Conservation (phyloP, 2,113 vertebrate species). For the Colinus virginianus region DNA sequence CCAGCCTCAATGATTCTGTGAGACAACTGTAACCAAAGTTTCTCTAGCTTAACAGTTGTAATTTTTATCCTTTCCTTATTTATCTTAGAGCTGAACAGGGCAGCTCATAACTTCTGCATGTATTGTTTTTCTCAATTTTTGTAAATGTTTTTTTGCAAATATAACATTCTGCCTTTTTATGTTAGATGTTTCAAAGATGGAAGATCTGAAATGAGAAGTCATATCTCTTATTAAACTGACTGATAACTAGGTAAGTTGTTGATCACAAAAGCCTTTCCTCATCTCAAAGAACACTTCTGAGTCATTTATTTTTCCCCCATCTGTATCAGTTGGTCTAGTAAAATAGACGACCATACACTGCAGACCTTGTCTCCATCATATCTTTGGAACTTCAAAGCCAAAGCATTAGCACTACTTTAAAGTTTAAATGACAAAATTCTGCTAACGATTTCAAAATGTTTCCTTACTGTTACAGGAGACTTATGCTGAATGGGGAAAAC, state of each 20-base stretch:
- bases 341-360: background rate
- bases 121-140: background rate
- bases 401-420: background rate
- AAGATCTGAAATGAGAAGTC: background rate
- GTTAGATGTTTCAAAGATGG: background rate
- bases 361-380: background rate
- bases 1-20: too few species aligned
- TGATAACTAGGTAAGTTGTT: fast-evolving
- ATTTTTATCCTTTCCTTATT: background rate
- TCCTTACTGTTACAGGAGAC: background rate
- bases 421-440: background rate
- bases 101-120: background rate
- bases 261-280: background rate
- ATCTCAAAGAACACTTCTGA: background rate
- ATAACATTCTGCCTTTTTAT: background rate
- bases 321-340: background rate
- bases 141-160: background rate
- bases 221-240: background rate
- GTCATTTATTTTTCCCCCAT: too few species aligned
- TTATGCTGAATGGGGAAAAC: background rate
- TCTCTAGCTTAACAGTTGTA: background rate
- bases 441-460: background rate
- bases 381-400: background rate
- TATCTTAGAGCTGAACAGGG: background rate
- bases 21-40: background rate